Conservation (phyloP, 2,797 vertebrate species). For the Microtus californicus region DNA sequence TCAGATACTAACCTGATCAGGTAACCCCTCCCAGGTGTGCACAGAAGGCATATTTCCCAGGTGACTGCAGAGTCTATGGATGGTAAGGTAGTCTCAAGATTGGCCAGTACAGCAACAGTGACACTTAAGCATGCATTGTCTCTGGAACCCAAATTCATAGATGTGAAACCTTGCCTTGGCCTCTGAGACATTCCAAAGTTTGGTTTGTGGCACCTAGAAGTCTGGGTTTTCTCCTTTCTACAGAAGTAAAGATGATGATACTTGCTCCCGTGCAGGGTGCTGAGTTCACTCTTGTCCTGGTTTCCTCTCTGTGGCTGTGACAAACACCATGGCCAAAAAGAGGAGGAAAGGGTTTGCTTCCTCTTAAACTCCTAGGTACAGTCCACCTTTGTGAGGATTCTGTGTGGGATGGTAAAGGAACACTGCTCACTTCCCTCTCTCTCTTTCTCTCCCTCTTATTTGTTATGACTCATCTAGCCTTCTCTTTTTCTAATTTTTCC, state of each 20-base stretch:
- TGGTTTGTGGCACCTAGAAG: neutral
- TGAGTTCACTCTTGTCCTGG: neutral
- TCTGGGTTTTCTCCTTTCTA: neutral
- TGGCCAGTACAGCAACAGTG: neutral
- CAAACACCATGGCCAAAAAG: neutral
- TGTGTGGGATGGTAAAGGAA: neutral
- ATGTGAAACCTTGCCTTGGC: neutral
- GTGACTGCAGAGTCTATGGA: neutral
- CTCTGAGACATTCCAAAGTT: neutral
- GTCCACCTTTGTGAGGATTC: neutral
- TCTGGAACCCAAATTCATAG: neutral
- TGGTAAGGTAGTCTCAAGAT: no score
- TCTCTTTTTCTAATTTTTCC: neutral
- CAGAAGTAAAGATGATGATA: neutral
- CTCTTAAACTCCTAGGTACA: neutral
- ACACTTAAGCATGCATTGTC: accelerated
- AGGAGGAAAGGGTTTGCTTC: neutral
- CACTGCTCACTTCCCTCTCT: neutral
- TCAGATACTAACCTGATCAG: neutral
- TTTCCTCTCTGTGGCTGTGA: neutral
- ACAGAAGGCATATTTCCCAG: neutral
- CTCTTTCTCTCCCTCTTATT: neutral
- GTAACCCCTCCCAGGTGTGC: neutral
- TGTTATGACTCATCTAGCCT: neutral
- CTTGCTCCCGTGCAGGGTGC: neutral